Base-by-base conservation (phyloP, 2,888 invertebrate genomes). In the Keiferia lycopersicella region DNA sequence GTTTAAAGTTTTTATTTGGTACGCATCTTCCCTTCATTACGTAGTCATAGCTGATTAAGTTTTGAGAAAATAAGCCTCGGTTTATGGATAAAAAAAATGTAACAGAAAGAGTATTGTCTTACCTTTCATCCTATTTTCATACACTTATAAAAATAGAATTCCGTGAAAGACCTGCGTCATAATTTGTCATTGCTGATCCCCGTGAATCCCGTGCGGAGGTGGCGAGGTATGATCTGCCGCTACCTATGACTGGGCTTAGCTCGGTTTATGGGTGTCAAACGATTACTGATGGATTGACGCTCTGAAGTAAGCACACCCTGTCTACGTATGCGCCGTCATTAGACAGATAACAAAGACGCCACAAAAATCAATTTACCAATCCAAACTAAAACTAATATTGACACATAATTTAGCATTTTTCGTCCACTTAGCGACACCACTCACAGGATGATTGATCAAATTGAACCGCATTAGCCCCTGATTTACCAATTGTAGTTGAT, bases 401-500 rank as follows among this genome's bases (percentile, higher is more conserved):
- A 41, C 11, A 3, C 14, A 11, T 14, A 14, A 41, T 41, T 41
- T 41, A 14, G 3, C 14, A 14, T n/a, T 41, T 41, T n/a, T 1
- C n/a, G 41, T 14, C 41, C 41, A 41, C 39, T 39, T 39, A 41
- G n/a, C 34, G 41, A 14, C n/a, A 41, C 41, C 12, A 41, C 2
- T 41, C 41, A 14, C 41, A n/a, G 41, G 14, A 41, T 14, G 41
- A 41, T 41, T 41, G 41, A 41, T 41, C 41, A 14, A 41, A 41
- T 61, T 61, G 26, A 16, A 20, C 12, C 30, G 38, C 48, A 22
- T 48, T 45, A 22, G 14, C 8, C 11, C n/a, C 61, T 18, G 63
- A 48, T 63, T 63, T 63, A 45, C 63, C 30, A 51, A 63, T 63
- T 51, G 18, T n/a, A 48, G 45, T 57, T 57, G 57, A 57, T 57